phyloP scores from a whole-genome alignment of 2,113 vertebrate genomes.

The Passer montanus region DNA sequence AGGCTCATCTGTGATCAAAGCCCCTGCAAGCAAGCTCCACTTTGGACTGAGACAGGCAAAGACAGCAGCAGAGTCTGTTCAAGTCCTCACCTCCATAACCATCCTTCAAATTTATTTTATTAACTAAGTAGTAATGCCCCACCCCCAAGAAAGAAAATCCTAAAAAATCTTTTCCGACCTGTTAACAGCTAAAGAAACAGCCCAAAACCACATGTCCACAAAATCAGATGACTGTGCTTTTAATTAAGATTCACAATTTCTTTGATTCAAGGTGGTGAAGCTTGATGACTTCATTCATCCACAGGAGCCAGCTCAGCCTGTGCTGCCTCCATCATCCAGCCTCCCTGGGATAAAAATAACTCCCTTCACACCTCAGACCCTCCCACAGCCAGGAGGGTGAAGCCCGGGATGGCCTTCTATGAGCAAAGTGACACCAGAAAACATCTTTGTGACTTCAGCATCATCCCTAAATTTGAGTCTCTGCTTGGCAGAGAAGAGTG shows the following conservation, averaged over 20 bases:
- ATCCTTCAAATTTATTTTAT: conserved; percentile 13
- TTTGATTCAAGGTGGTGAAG: conserved; percentile 43
- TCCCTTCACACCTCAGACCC: conserved; percentile 26
- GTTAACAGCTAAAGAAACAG: conserved; percentile 69
- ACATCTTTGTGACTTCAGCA: conserved; percentile 8
- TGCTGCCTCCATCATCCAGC: not conserved
- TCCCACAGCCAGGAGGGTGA: not conserved
- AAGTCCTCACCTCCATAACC: not conserved
- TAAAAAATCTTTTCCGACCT: conserved; percentile 56
- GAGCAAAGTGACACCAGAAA: not conserved
- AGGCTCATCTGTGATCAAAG: not conserved
- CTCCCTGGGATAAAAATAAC: conserved; percentile 20
- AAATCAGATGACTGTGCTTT: conserved; percentile 59
- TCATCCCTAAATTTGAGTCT: not conserved
- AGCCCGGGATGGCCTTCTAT: not conserved
- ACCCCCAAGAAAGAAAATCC: not conserved
- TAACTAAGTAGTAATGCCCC: not conserved
- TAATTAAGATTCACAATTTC: conserved; percentile 71
- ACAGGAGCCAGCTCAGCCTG: not conserved
- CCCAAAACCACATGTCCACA: conserved; percentile 59
- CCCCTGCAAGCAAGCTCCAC: fast-evolving
- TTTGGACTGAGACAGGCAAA: not conserved
- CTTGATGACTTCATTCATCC: conserved; percentile 63
- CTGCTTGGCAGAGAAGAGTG: not conserved
- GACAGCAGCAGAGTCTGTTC: not conserved